Percentiles rank a stretch among this genome's conserved stretches.
Conservation (phyloP, 2,888 invertebrate species). For the Callyntrura sp. region DNA sequence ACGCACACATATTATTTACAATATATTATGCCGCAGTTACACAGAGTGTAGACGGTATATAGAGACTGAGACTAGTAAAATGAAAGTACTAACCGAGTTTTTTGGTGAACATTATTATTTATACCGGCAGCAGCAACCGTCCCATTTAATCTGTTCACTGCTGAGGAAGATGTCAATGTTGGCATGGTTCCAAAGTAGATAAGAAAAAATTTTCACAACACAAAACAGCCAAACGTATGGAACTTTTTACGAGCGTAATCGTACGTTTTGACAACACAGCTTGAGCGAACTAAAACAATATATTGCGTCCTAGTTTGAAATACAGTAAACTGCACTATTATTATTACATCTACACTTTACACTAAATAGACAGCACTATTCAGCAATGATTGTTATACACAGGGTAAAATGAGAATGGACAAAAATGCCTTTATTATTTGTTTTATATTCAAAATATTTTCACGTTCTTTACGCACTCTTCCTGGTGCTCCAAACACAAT, state of each 20-base stretch:
- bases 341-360: too few species aligned
- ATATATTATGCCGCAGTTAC: too few species aligned
- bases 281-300: background rate
- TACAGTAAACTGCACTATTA: background rate
- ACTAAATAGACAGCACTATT: too few species aligned
- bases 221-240: background rate
- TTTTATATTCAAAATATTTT: background rate
- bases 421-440: background rate
- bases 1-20: too few species aligned
- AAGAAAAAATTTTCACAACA: constrained; percentile 34
- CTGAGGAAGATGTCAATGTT: constrained; percentile 39
- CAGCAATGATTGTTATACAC: too few species aligned
- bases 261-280: background rate
- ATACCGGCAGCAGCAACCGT: constrained; percentile 6
- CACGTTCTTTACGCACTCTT: background rate
- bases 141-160: constrained; percentile 33
- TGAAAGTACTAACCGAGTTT: constrained; percentile 25
- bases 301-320: background rate
- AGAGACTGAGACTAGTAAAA: too few species aligned
- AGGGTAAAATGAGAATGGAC: background rate
- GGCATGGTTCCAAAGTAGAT: constrained; percentile 49
- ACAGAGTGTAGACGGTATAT: too few species aligned
- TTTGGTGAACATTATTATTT: background rate
- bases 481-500: too few species aligned
- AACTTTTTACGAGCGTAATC: background rate